Evolutionary conservation across 2,888 invertebrate genomes (phyloP).

Genomic region (Nebria salina): DNA sequence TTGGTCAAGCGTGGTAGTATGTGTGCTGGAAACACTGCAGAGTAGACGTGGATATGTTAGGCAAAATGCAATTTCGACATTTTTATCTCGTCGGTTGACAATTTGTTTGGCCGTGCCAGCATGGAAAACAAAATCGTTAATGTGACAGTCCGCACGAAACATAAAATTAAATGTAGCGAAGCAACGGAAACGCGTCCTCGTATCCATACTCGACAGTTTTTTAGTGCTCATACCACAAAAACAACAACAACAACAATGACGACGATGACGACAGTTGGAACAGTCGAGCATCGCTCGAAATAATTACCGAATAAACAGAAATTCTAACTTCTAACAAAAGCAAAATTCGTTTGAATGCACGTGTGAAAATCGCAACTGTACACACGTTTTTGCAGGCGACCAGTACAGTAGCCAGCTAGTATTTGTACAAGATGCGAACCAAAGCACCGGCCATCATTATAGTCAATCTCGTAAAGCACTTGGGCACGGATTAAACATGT

Average conservation of each 20-base stretch:
- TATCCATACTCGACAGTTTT: neutral
- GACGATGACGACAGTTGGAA: neutral
- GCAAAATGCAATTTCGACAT: too few species aligned
- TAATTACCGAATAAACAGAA: neutral
- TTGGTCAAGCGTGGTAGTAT: too few species aligned
- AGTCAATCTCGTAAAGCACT: slow-evolving; percentile 14
- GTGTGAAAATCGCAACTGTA: too few species aligned
- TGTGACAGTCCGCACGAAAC: neutral
- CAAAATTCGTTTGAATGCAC: neutral
- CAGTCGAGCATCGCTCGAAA: neutral
- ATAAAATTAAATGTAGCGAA: slow-evolving; percentile 21
- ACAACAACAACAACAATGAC: too few species aligned
- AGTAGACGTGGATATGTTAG: too few species aligned
- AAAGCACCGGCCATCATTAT: neutral
- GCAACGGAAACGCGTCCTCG: neutral
- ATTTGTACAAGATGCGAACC: too few species aligned
- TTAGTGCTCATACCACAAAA: neutral
- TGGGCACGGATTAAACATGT: slow-evolving; percentile 22
- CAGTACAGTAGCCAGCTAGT: too few species aligned
- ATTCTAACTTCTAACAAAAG: neutral
- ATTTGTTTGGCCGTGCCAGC: neutral
- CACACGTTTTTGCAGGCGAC: too few species aligned
- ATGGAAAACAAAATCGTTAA: slow-evolving; percentile 18
- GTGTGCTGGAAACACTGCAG: too few species aligned
- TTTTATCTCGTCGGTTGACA: too few species aligned